Base-by-base conservation (phyloP, 2,113 vertebrate species). In the Typhlomys cinereus region DNA sequence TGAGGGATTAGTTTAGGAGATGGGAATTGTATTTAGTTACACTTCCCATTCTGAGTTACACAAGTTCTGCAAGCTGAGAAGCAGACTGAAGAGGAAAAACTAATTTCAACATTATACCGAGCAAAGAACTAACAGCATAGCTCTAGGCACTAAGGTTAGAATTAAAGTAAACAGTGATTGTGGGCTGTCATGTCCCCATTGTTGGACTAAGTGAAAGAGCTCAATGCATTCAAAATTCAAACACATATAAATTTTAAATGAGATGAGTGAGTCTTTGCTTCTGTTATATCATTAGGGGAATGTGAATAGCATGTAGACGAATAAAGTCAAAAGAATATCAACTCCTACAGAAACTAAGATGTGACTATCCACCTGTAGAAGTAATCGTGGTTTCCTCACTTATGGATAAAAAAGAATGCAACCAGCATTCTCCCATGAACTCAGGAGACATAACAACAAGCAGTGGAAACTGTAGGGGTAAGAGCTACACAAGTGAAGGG, bases 91-190 rank as follows among this genome's bases (percentile, higher is more conserved):
- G 70, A 9, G 34, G 91, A 86, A 66, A 59, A n/a, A 34, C 36
- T 48, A 75, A 93, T 89, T 86, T 86, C 41, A 86, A 89, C 93
- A 88, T 52, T 52, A 87, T 92, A 66, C 25, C 90, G 36, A 61
- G 41, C 57, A 67, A 81, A 39, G 85, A 74, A 59, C 86, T 92
- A 90, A 87, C 83, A 50, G 70, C 66, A 94, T 50, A 70, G 73
- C 70, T 57, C 18, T 34, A 86, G 69, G 61, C 52, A 57, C 4
- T 66, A 83, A 5, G 7, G 44, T 83, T 92, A 69, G 67, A 92
- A 94, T 87, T 85, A 88, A 95, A 88, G 92, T 76, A 89, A 78
- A 91, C 59, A 70, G 39, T 41, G n/a, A 91, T 34, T 44, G n/a
- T 91, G 17, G 48, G 64, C 11, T 79, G 39, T 66, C 71, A 79